These are phyloP conservation scores for Corythaixoides concolor DNA, from an alignment of 2,113 vertebrate species.

Conservation along the genomic window DNA sequence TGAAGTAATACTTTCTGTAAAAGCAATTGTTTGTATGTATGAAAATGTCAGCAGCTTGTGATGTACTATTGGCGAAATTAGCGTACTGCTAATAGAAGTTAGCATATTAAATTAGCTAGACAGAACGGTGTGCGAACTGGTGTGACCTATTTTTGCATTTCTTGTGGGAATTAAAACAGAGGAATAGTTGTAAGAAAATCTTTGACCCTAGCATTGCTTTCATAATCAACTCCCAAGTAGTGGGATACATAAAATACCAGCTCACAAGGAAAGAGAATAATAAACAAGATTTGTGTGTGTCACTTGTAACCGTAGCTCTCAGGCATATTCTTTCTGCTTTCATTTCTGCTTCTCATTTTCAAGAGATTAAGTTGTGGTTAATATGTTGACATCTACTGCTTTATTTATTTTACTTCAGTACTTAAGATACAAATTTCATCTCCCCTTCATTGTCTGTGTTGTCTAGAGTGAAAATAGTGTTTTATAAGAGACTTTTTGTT, in stretches of 20 bases:
- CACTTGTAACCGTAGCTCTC: conserved; percentile 43
- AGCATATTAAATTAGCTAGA: background rate
- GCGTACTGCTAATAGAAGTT: background rate
- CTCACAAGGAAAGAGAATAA: conserved; percentile 42
- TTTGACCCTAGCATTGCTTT: conserved; percentile 49
- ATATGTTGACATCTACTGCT: conserved; percentile 47
- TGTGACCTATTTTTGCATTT: conserved; percentile 63
- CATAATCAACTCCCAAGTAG: conserved; percentile 39
- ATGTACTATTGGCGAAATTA: background rate
- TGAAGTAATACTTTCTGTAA: conserved; percentile 20
- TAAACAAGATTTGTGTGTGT: conserved; percentile 9
- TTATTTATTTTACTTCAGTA: conserved; percentile 17
- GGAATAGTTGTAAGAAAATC: conserved; percentile 15
- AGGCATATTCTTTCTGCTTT: conserved; percentile 51
- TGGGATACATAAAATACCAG: conserved; percentile 21
- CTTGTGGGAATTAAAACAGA: conserved; percentile 55
- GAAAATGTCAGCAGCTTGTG: conserved; percentile 9
- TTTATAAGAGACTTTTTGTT: conserved; percentile 9
- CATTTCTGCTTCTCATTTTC: conserved; percentile 56
- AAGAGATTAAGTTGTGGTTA: conserved; percentile 66
- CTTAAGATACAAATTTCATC: background rate
- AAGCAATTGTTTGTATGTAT: conserved; percentile 28
- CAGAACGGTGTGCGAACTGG: background rate
- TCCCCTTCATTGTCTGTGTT: background rate
- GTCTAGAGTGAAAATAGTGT: background rate